Evolutionary conservation across 1,140 invertebrate genomes (phyloP).

Genomic region (Drosophila rufa): DNA sequence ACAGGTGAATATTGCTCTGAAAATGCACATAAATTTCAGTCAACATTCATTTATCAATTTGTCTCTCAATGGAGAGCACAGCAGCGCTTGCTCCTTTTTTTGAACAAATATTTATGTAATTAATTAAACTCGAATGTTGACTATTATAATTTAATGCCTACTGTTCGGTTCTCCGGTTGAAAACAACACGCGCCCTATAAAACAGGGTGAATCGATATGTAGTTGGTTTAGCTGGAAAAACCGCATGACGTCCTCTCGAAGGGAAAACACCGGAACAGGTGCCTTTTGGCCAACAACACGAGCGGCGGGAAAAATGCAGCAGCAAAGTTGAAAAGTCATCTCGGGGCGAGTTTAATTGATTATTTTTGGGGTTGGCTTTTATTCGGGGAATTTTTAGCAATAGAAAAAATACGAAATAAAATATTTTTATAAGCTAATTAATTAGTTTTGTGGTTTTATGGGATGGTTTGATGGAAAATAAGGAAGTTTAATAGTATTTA

Average conservation of each 20-base stretch:
- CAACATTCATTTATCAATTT: conserved; percentile 77
- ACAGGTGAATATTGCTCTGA: conserved; percentile 60
- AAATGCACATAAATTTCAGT: conserved; percentile 62
- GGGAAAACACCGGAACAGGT: conserved; percentile 35
- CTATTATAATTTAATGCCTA: conserved; percentile 70
- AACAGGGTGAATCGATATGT: conserved; percentile 28
- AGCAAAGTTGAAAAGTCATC: conserved; percentile 32
- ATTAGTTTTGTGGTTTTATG: neutral
- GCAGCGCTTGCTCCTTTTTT: conserved; percentile 34
- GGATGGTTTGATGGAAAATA: neutral
- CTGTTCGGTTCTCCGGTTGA: conserved; percentile 35
- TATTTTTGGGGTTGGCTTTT: neutral
- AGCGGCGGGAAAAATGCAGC: conserved; percentile 13
- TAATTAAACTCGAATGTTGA: conserved; percentile 66
- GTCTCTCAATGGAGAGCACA: conserved; percentile 25
- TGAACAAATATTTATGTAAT: conserved; percentile 80
- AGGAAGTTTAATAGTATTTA: neutral
- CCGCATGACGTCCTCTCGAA: conserved; percentile 47
- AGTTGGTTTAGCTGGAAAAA: conserved; percentile 62
- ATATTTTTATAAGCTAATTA: conserved; percentile 6
- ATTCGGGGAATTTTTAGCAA: conserved; percentile 16
- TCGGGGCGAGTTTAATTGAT: conserved; percentile 2
- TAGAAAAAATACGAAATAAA: neutral
- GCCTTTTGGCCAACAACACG: conserved; percentile 41
- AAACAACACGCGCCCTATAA: conserved; percentile 55